Evolutionary conservation across 2,113 vertebrate species (phyloP).

Genomic region (Coptodon rendalli): DNA sequence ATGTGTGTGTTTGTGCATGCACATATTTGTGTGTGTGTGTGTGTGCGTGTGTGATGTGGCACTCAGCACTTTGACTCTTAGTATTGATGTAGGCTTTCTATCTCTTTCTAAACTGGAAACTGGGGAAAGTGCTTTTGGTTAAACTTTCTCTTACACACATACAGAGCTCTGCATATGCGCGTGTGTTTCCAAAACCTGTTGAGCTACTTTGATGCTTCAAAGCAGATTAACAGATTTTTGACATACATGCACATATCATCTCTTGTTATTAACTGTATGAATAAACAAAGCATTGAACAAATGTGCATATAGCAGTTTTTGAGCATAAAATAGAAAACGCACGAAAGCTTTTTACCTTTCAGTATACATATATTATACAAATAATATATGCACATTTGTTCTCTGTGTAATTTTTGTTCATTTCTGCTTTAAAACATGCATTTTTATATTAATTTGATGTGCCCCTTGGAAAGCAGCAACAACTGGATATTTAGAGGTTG

Average conservation of each 20-base stretch:
- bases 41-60: neutral
- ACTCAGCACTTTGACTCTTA: neutral
- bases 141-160: neutral
- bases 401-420: neutral
- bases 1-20: neutral
- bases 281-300: neutral
- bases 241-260: neutral
- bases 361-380: neutral
- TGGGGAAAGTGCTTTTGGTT: neutral
- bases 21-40: neutral
- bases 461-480: neutral
- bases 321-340: neutral
- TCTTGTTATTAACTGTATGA: neutral
- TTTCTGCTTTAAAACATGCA: neutral
- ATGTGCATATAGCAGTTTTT: neutral
- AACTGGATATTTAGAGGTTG: neutral
- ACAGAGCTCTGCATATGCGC: neutral
- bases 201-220: neutral
- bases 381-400: neutral
- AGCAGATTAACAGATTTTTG: neutral
- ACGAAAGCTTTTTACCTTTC: neutral
- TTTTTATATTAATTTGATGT: neutral
- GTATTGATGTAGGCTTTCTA: conserved; percentile 9
- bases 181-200: neutral
- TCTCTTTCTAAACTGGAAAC: conserved; percentile 1